phyloP scores from a whole-genome alignment of 2,888 invertebrate species.

The Hofmannophila pseudospretella region DNA sequence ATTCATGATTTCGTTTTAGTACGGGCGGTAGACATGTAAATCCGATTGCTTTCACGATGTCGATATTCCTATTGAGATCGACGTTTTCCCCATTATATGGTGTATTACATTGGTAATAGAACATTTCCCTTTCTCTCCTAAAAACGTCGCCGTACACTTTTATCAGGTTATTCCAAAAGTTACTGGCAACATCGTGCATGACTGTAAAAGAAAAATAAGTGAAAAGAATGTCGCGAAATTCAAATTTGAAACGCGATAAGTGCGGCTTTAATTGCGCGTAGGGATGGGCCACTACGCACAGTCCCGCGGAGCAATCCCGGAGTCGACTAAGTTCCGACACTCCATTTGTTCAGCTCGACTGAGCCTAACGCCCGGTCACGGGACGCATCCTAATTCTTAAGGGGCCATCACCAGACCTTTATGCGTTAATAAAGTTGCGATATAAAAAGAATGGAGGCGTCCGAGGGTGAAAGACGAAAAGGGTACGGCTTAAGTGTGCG shows the following conservation, averaged over 20 bases:
- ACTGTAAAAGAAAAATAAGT: background rate
- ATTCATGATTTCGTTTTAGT: conserved; percentile 78
- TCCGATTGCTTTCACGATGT: conserved; percentile 68
- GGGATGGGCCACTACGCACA: conserved; percentile 41
- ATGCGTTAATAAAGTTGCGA: conserved; percentile 78
- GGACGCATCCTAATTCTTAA: conserved; percentile 76
- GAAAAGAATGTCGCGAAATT: conserved; percentile 43
- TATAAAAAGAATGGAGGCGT: conserved; percentile 76
- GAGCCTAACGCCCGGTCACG: conserved; percentile 52
- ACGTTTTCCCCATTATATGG: conserved; percentile 54
- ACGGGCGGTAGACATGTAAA: conserved; percentile 73
- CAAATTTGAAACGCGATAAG: conserved; percentile 63
- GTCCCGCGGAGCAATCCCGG: conserved; percentile 33
- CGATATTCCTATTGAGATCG: conserved; percentile 57
- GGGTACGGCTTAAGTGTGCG: conserved; percentile 74
- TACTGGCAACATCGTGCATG: conserved; percentile 1
- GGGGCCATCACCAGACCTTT: conserved; percentile 76
- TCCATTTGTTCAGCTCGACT: conserved; percentile 70
- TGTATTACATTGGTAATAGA: conserved; percentile 68
- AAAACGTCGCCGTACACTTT: conserved; percentile 4
- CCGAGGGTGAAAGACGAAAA: conserved; percentile 71
- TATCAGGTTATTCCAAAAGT: conserved; percentile 2
- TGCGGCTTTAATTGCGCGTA: conserved; percentile 57
- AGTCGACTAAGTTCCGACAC: conserved; percentile 51
- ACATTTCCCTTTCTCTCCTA: conserved; percentile 20